phyloP scores from a whole-genome alignment of 2,888 invertebrate species.

The Seira musarum region DNA sequence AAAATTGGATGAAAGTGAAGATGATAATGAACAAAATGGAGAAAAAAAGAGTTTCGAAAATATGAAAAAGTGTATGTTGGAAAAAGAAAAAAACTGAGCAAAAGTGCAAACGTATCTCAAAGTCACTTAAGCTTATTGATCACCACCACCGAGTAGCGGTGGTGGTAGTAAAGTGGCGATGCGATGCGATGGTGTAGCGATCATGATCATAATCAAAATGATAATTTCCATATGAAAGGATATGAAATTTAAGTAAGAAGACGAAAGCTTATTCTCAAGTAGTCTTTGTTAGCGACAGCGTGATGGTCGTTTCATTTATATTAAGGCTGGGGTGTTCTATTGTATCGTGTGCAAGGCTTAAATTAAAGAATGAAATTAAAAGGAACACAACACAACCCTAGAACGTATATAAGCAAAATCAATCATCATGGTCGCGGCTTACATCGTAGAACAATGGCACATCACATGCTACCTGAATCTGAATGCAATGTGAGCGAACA shows the following conservation, averaged over 20 bases:
- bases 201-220: constrained; percentile 30
- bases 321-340: background rate
- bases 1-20: constrained; percentile 39
- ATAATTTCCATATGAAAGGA: constrained; percentile 17
- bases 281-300: too few species aligned
- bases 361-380: background rate
- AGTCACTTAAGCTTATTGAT: background rate
- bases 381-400: too few species aligned
- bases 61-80: background rate
- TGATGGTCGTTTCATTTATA: background rate
- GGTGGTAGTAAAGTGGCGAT: background rate
- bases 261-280: too few species aligned
- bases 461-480: too few species aligned
- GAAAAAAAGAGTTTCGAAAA: background rate
- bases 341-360: too few species aligned
- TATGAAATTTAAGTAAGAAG: too few species aligned
- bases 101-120: constrained; percentile 25
- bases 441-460: background rate
- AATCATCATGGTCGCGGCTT: background rate
- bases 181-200: constrained; percentile 4
- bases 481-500: background rate
- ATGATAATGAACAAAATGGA: constrained; percentile 11
- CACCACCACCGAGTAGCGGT: too few species aligned
- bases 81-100: constrained; percentile 32
- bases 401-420: too few species aligned